Conservation (phyloP, 2,888 invertebrate genomes). For the Myopa tessellatipennis region DNA sequence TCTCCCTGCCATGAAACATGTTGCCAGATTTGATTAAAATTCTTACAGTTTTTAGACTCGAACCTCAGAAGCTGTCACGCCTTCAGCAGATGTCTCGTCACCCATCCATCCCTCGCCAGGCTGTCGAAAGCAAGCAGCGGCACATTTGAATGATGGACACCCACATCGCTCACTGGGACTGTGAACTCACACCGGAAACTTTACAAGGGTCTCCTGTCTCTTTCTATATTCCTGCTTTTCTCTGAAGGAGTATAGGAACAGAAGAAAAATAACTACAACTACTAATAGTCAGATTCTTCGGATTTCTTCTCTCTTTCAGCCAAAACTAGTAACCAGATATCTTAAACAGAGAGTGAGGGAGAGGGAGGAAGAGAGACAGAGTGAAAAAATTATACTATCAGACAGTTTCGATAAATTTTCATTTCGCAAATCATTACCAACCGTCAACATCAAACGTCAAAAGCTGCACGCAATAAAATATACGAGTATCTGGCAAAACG, state of each 20-base stretch:
- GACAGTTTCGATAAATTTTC: constrained; percentile 49
- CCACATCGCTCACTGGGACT: not conserved
- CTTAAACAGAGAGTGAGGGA: too few species aligned
- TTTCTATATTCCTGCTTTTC: not conserved
- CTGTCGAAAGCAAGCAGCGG: not conserved
- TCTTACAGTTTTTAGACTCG: not conserved
- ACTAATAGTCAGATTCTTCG: not conserved
- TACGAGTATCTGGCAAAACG: constrained; percentile 36
- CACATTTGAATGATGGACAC: constrained; percentile 1
- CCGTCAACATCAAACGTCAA: constrained; percentile 21
- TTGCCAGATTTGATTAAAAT: constrained; percentile 14
- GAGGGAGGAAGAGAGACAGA: too few species aligned
- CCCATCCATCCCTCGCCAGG: not conserved
- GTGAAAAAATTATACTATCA: not conserved
- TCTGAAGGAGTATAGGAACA: not conserved
- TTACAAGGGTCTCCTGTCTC: not conserved
- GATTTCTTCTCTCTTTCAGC: not conserved
- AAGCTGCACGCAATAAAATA: constrained; percentile 17
- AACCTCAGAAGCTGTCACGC: not conserved
- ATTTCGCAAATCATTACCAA: constrained; percentile 51
- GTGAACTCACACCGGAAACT: not conserved
- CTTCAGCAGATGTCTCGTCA: not conserved
- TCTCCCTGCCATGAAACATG: not conserved
- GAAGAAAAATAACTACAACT: not conserved
- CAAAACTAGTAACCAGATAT: too few species aligned